These are phyloP conservation scores for Anodontia alba DNA, from an alignment of 2,888 invertebrate genomes.

Conservation along the genomic window DNA sequence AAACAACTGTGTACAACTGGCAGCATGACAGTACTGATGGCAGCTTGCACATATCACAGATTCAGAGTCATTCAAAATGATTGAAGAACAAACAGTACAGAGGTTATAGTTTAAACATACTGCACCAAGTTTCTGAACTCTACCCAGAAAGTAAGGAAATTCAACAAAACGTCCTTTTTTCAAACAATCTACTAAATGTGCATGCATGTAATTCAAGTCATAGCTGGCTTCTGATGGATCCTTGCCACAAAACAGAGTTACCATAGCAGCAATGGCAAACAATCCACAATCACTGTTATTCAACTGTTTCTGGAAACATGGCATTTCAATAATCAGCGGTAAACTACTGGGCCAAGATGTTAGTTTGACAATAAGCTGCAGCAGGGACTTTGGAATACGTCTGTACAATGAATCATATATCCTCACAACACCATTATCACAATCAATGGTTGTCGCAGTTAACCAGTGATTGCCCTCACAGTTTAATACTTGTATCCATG, in stretches of 20 bases:
- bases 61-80: too few relatives aligned
- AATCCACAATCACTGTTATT: slow-evolving; percentile 59
- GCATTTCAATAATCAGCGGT: slow-evolving; percentile 39
- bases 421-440: slow-evolving; percentile 30
- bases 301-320: slow-evolving; percentile 57
- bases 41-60: too few relatives aligned
- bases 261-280: slow-evolving; percentile 62
- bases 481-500: slow-evolving; percentile 62
- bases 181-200: slow-evolving; percentile 49
- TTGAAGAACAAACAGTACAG: background rate
- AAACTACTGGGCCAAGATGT: background rate
- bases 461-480: slow-evolving; percentile 60
- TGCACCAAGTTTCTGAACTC: background rate
- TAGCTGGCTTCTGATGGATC: slow-evolving; percentile 58
- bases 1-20: too few relatives aligned
- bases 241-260: slow-evolving; percentile 43
- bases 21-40: too few relatives aligned
- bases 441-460: slow-evolving; percentile 49
- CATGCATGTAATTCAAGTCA: slow-evolving; percentile 45
- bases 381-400: background rate
- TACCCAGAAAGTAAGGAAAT: slow-evolving; percentile 40
- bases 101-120: background rate
- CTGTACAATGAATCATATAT: slow-evolving; percentile 62
- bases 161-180: slow-evolving; percentile 10
- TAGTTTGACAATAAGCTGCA: background rate